Evolutionary conservation across 1,140 invertebrate species (phyloP).

Genomic region (Eumaeus atala): DNA sequence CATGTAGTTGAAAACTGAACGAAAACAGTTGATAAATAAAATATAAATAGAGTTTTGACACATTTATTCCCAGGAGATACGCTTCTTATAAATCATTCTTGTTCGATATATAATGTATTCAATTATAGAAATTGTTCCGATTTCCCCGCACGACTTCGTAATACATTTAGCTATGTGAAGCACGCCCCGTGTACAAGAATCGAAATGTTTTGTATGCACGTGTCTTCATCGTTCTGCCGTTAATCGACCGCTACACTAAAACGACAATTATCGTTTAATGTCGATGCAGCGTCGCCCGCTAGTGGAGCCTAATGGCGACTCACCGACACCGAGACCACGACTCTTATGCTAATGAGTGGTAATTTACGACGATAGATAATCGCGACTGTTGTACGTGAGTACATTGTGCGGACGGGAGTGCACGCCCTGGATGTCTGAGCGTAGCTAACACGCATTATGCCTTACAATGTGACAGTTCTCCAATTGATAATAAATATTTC

Average conservation of each 20-base stretch:
- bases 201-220: conserved; percentile 23
- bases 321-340: conserved; percentile 56
- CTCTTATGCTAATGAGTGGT: conserved; percentile 65
- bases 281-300: conserved; percentile 47
- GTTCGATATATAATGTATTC: conserved; percentile 10
- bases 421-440: conserved; percentile 39
- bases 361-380: conserved; percentile 69
- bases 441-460: conserved; percentile 36
- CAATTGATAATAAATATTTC: conserved; percentile 46
- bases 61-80: too few relatives aligned
- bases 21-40: too few relatives aligned
- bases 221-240: conserved; percentile 43
- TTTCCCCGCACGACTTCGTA: background rate
- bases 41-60: too few relatives aligned
- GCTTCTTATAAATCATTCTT: background rate
- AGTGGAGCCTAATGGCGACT: conserved; percentile 55
- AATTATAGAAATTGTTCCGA: background rate
- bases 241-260: conserved; percentile 62
- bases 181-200: conserved; percentile 9
- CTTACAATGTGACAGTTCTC: conserved; percentile 39
- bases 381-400: conserved; percentile 63
- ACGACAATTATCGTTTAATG: conserved; percentile 66
- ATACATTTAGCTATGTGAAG: conserved; percentile 8
- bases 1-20: too few relatives aligned
- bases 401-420: conserved; percentile 55